These are phyloP conservation scores for Macroramphosus scolopax DNA, from an alignment of 2,797 vertebrate genomes.

Conservation along the genomic window DNA sequence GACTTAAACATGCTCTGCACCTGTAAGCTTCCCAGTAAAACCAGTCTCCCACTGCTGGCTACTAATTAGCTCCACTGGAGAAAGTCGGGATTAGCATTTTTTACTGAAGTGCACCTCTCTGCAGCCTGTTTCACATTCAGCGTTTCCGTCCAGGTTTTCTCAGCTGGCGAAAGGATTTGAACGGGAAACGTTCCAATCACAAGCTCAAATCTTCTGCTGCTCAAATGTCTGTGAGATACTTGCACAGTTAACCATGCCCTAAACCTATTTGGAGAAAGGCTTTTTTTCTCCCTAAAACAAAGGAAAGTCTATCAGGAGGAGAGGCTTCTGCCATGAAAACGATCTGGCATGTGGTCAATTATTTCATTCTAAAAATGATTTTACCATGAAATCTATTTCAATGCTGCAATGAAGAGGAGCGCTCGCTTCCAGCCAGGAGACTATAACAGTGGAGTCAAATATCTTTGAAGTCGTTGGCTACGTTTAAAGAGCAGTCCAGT, in stretches of 20 bases:
- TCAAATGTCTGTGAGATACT: slow-evolving; percentile 24
- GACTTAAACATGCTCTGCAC: slow-evolving; percentile 8
- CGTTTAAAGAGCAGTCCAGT: slow-evolving; percentile 56
- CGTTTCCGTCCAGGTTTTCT: slow-evolving; percentile 41
- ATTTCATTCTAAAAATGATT: slow-evolving; percentile 1
- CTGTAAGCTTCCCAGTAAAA: slow-evolving; percentile 34
- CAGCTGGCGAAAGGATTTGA: slow-evolving; percentile 41
- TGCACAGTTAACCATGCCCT: neutral
- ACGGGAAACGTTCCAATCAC: slow-evolving; percentile 37
- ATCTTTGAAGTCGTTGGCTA: slow-evolving; percentile 49
- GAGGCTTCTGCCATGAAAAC: slow-evolving; percentile 30
- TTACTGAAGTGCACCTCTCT: slow-evolving; percentile 24
- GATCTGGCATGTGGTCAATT: slow-evolving; percentile 20
- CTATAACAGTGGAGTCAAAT: slow-evolving; percentile 32
- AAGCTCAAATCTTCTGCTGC: slow-evolving; percentile 10
- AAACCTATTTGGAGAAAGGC: slow-evolving; percentile 31
- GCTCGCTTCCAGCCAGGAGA: too few relatives aligned
- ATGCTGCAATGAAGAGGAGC: slow-evolving; percentile 18
- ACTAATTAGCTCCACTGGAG: slow-evolving; percentile 48
- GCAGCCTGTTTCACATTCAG: slow-evolving; percentile 41
- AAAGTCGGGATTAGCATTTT: slow-evolving; percentile 36
- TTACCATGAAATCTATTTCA: slow-evolving; percentile 12
- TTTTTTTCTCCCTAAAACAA: neutral
- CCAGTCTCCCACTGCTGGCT: slow-evolving; percentile 27
- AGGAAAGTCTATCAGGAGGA: slow-evolving; percentile 14